These are phyloP conservation scores for Mesorhabditis sp. DNA, from an alignment of 2,888 invertebrate genomes.

Conservation along the genomic window DNA sequence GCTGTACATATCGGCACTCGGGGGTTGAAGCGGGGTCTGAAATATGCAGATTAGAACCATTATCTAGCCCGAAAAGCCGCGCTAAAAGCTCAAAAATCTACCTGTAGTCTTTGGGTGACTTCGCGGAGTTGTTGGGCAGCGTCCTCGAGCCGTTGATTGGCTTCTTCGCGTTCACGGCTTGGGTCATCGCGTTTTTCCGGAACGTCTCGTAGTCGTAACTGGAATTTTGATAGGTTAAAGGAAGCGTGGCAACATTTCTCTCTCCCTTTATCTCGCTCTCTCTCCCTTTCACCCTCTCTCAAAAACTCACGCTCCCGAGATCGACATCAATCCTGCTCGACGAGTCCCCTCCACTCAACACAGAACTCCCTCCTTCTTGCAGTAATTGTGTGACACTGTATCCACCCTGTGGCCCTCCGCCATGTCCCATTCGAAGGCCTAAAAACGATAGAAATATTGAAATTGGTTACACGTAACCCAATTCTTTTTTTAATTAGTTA, in stretches of 20 bases:
- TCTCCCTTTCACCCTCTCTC: too few relatives aligned
- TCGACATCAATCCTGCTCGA: too few relatives aligned
- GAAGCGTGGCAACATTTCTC: too few relatives aligned
- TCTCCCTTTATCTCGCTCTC: too few relatives aligned
- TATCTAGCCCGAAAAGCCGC: neutral
- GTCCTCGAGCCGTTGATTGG: neutral
- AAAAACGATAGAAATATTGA: neutral
- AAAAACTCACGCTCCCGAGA: too few relatives aligned
- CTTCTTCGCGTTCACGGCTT: slow-evolving; percentile 69
- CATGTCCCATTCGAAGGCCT: neutral
- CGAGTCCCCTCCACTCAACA: too few relatives aligned
- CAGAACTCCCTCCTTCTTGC: neutral
- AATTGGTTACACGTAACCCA: neutral
- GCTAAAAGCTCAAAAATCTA: slow-evolving; percentile 9
- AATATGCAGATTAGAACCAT: neutral
- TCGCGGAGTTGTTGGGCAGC: slow-evolving; percentile 8
- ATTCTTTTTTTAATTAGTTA: too few relatives aligned
- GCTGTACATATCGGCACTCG: slow-evolving; percentile 21
- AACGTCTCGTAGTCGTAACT: neutral
- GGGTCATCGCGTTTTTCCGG: neutral
- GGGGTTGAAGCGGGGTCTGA: slow-evolving; percentile 15
- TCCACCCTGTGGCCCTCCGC: neutral
- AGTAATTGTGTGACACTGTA: slow-evolving; percentile 4
- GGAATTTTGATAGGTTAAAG: neutral
- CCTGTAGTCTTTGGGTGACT: slow-evolving; percentile 34